Conservation (phyloP, 2,113 vertebrate species). For the Mionectes macconnelli region DNA sequence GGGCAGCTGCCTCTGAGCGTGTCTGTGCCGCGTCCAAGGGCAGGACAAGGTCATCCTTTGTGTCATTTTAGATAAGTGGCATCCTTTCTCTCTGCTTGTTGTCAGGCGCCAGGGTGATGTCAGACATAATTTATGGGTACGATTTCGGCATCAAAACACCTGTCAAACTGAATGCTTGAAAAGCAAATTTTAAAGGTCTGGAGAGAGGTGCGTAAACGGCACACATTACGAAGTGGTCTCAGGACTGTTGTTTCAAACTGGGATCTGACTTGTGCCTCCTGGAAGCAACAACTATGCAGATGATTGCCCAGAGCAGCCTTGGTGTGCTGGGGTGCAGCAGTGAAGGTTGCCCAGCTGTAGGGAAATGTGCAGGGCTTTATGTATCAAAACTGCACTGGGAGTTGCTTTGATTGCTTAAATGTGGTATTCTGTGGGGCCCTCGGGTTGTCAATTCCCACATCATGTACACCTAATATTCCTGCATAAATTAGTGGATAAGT, state of each 20-base stretch:
- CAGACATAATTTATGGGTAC: neutral
- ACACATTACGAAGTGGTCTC: accelerated
- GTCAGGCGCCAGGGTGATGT: neutral
- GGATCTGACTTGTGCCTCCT: neutral
- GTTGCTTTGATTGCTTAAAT: neutral
- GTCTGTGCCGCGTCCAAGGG: neutral
- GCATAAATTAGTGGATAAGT: neutral
- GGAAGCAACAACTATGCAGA: neutral
- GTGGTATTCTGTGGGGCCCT: accelerated
- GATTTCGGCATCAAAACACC: conserved; percentile 4
- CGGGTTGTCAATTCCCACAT: neutral
- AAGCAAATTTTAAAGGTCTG: neutral
- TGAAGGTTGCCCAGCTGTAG: neutral
- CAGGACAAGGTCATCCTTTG: neutral
- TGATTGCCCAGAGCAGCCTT: neutral
- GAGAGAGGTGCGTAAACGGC: accelerated
- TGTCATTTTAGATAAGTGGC: neutral
- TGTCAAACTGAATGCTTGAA: neutral
- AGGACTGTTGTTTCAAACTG: neutral
- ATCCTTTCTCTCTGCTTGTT: neutral
- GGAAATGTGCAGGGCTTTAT: accelerated
- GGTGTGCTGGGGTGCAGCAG: neutral
- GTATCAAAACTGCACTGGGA: neutral
- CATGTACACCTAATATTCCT: neutral
- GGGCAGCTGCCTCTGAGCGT: neutral